phyloP scores from a whole-genome alignment of 2,888 invertebrate species.

The Cephus rjabovi region DNA sequence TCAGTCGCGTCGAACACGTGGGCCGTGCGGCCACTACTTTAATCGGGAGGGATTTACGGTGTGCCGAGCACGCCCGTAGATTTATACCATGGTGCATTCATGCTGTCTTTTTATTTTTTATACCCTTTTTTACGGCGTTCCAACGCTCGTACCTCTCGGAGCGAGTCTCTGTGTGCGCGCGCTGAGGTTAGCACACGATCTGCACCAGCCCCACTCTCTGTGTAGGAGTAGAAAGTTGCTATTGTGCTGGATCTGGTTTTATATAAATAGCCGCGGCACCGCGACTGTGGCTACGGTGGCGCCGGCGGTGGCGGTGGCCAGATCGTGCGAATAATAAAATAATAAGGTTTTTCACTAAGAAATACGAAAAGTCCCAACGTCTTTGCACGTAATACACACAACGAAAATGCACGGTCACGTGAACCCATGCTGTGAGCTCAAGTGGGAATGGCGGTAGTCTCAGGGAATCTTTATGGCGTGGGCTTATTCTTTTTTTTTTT shows the following conservation, averaged over 20 bases:
- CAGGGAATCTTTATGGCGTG: background rate
- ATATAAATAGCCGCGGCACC: constrained; percentile 56
- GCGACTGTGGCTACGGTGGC: constrained; percentile 30
- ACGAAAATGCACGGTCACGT: background rate
- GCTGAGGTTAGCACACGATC: constrained; percentile 12
- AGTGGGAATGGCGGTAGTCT: background rate
- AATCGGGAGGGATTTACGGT: constrained; percentile 24
- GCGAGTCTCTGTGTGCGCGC: background rate
- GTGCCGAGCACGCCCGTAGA: constrained; percentile 25
- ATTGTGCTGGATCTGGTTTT: constrained; percentile 63
- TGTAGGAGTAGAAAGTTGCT: constrained; percentile 64
- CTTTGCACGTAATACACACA: background rate
- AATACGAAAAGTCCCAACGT: background rate
- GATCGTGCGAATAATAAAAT: constrained; percentile 36
- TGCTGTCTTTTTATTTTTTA: constrained; percentile 24
- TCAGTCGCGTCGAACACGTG: background rate
- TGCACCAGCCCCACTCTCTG: constrained; percentile 31
- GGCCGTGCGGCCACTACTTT: background rate
- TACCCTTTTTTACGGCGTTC: background rate
- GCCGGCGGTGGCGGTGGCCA: constrained; percentile 11
- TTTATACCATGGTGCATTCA: constrained; percentile 29
- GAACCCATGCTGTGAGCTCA: background rate
- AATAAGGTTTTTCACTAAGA: constrained; percentile 24
- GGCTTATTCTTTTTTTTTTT: background rate
- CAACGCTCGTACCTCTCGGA: background rate